Base-by-base conservation (phyloP, 2,113 vertebrate genomes). In the Promerops cafer region DNA sequence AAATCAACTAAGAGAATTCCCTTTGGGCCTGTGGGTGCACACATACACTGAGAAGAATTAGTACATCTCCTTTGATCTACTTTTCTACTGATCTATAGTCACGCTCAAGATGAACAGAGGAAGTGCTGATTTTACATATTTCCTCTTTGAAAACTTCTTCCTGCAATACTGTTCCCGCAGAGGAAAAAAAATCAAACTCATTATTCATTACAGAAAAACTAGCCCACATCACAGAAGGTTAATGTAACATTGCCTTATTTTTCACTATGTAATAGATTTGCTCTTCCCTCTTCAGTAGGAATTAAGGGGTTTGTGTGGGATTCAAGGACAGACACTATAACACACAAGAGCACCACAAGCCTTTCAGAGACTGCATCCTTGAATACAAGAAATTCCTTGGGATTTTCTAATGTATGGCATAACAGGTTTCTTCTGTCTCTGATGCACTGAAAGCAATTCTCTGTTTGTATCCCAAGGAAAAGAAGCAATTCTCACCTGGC, bases 51-150 rank as follows among this genome's bases (percentile, higher is more conserved):
- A 69, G 54, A 94, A 57, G 69, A 91, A 90, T 86, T 77, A 90
- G 50, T 23, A 40, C 64, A 60, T 44, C 71, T 77, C 82, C 87
- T 95, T 70, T 94, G 90, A 94, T 93, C 85, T 96, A 4, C 71
- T 87, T 65, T 69, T 85, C 84, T 54, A 53, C 35, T 77, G 37
- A 91, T 91, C 71, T 77, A 22, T 11, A 86, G 75, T 52, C 56
- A 71, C 0, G 11, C 47, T 77, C 54, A 50, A 83, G 63, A 77
- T 26, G 52, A 94, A 87, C 71, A 59, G 33, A 87, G 69, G 28
- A 93, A 87, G 33, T 54, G 68, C 71, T 77, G 79, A 96, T 63
- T 80, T 80, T 50, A 70, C 44, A 7, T 59, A 66, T 70, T 82
- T 74, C 30, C 42, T 54, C 71, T 85, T 80, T 59, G 85, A 85